Percentiles rank a stretch among this genome's conserved stretches.
phyloP scores from a whole-genome alignment of 2,797 vertebrate species.

The Coccyzus lansbergi region DNA sequence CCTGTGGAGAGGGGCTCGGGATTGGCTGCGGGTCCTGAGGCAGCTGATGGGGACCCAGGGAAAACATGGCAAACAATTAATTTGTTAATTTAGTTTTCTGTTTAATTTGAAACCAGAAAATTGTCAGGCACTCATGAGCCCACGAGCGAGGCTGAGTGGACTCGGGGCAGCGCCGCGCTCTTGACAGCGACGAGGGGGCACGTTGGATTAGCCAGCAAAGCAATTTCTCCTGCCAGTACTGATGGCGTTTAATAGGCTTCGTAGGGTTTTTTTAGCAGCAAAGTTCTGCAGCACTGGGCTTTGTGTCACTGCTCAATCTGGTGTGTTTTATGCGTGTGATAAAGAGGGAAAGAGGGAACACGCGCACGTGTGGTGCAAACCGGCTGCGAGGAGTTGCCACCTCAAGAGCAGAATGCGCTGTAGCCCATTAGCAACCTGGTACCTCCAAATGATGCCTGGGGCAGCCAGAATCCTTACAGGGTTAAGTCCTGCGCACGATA shows the following conservation, averaged over 20 bases:
- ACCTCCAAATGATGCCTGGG: accelerated
- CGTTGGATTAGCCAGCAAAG: conserved; percentile 15
- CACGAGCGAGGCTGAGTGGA: conserved; percentile 55
- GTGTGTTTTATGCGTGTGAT: not conserved
- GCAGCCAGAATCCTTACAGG: not conserved
- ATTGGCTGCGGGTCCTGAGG: conserved; percentile 81
- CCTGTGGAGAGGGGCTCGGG: conserved; percentile 47
- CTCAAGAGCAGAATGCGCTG: accelerated
- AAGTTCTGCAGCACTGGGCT: not conserved
- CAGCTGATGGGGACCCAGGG: conserved; percentile 85
- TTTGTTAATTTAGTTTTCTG: conserved; percentile 91
- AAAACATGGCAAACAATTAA: conserved; percentile 91
- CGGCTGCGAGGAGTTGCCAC: not conserved
- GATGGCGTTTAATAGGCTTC: not conserved
- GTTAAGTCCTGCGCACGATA: accelerated
- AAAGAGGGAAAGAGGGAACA: accelerated
- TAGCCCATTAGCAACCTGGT: accelerated
- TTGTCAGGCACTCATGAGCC: conserved; percentile 79
- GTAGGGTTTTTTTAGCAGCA: not conserved
- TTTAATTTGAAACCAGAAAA: conserved; percentile 94
- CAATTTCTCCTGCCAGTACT: not conserved
- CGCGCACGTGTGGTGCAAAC: accelerated
- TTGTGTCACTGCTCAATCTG: accelerated
- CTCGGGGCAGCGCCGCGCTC: conserved; percentile 22
- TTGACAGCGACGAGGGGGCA: conserved; percentile 23